Evolutionary conservation across 2,797 vertebrate genomes (phyloP).

Genomic region (Poecilia gillii): DNA sequence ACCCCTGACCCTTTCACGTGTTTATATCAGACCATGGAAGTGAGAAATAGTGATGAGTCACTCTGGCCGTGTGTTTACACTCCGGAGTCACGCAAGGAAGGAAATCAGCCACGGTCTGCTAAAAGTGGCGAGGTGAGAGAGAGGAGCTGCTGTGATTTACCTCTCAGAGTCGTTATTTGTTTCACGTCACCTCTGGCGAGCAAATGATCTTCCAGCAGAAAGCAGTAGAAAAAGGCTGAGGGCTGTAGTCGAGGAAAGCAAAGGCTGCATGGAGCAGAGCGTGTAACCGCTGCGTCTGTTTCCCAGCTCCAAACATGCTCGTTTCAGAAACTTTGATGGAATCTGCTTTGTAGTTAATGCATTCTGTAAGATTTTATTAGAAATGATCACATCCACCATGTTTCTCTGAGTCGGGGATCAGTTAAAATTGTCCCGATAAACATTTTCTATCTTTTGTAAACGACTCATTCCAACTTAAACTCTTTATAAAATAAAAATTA

Average conservation of each 20-base stretch:
- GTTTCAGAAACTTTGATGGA: not conserved
- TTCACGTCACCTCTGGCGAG: constrained; percentile 51
- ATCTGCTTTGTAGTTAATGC: not conserved
- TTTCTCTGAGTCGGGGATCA: not conserved
- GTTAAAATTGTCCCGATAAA: not conserved
- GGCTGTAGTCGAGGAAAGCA: constrained; percentile 23
- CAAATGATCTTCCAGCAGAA: constrained; percentile 44
- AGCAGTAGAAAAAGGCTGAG: constrained; percentile 27
- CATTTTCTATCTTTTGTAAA: not conserved
- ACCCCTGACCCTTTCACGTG: constrained; percentile 79
- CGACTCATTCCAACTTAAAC: not conserved
- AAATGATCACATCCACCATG: not conserved
- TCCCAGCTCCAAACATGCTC: not conserved
- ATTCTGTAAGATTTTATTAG: not conserved
- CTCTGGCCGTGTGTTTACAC: constrained; percentile 80
- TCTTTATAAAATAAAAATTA: not conserved
- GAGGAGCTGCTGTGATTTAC: constrained; percentile 76
- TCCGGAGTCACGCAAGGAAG: constrained; percentile 84
- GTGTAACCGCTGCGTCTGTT: not conserved
- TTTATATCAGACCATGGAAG: constrained; percentile 83
- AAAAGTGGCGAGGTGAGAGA: constrained; percentile 79
- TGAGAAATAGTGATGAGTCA: constrained; percentile 84
- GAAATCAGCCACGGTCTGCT: constrained; percentile 82
- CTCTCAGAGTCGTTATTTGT: constrained; percentile 55
- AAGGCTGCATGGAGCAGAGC: constrained; percentile 6